Conservation (phyloP, 2,888 invertebrate species). For the Lucinisca nassula region DNA sequence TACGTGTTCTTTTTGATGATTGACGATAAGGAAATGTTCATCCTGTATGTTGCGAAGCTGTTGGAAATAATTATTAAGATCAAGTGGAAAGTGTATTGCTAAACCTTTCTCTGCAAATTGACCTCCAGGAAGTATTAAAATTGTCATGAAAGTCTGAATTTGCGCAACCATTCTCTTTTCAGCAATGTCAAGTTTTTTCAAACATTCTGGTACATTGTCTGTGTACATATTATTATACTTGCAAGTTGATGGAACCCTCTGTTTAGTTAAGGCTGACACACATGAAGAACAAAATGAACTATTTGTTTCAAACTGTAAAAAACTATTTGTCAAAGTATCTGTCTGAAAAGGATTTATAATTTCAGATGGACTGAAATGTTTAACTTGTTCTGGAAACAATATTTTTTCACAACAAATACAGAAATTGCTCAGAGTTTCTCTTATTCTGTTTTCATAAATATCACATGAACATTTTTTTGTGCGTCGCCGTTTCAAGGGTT, state of each 20-base stretch:
- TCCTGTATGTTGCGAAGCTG: neutral
- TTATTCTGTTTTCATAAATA: constrained; percentile 16
- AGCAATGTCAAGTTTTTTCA: constrained; percentile 23
- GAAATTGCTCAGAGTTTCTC: neutral
- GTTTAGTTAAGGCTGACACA: no score
- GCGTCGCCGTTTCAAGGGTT: no score
- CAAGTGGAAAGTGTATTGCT: constrained; percentile 56
- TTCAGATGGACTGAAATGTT: neutral
- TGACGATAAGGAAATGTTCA: constrained; percentile 2
- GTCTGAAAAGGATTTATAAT: no score
- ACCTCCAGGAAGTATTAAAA: constrained; percentile 49
- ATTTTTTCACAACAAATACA: constrained; percentile 25
- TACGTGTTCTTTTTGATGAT: neutral
- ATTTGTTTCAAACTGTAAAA: no score
- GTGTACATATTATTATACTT: neutral
- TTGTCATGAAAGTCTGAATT: constrained; percentile 48
- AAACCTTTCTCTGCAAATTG: constrained; percentile 60
- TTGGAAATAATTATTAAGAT: constrained; percentile 24
- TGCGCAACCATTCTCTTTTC: constrained; percentile 37
- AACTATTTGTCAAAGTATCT: no score
- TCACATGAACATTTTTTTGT: no score
- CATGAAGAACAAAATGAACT: no score
- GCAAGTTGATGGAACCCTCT: no score
- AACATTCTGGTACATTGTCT: constrained; percentile 44
- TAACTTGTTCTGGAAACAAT: constrained; percentile 19